phyloP scores from a whole-genome alignment of 2,888 invertebrate genomes.

The Mimas tiliae region DNA sequence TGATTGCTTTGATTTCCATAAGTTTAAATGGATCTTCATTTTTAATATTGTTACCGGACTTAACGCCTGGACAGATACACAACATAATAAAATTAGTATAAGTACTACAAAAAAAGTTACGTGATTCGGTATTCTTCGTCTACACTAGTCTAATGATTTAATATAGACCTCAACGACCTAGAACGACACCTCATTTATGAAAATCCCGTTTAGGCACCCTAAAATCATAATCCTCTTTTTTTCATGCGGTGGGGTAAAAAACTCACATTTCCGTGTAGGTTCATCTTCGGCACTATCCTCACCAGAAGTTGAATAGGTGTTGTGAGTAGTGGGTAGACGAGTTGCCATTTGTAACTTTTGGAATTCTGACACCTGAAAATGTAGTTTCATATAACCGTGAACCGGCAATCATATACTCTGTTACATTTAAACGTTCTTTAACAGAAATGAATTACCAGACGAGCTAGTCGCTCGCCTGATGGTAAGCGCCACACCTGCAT shows the following conservation, averaged over 20 bases:
- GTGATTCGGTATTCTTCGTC: no score
- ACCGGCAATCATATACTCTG: no score
- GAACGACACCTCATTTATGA: no score
- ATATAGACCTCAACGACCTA: no score
- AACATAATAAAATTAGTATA: neutral
- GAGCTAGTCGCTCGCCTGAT: no score
- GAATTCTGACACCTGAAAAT: conserved; percentile 73
- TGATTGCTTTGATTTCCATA: conserved; percentile 80
- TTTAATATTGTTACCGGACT: conserved; percentile 67
- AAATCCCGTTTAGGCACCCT: no score
- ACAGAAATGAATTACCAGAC: no score
- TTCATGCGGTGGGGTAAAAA: neutral
- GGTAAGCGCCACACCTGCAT: no score
- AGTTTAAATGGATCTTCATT: conserved; percentile 79
- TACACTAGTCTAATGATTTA: no score
- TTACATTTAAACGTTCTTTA: no score
- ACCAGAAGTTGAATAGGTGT: conserved; percentile 76
- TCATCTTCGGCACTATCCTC: conserved; percentile 78
- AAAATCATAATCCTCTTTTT: neutral
- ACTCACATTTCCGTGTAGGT: conserved; percentile 67
- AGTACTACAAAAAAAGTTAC: no score
- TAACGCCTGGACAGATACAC: conserved; percentile 57
- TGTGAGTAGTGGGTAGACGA: conserved; percentile 61
- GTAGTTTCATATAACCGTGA: neutral
- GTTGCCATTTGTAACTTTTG: conserved; percentile 78